These are phyloP conservation scores for Iguana delicatissima DNA, from an alignment of 2,797 vertebrate species.

Conservation along the genomic window DNA sequence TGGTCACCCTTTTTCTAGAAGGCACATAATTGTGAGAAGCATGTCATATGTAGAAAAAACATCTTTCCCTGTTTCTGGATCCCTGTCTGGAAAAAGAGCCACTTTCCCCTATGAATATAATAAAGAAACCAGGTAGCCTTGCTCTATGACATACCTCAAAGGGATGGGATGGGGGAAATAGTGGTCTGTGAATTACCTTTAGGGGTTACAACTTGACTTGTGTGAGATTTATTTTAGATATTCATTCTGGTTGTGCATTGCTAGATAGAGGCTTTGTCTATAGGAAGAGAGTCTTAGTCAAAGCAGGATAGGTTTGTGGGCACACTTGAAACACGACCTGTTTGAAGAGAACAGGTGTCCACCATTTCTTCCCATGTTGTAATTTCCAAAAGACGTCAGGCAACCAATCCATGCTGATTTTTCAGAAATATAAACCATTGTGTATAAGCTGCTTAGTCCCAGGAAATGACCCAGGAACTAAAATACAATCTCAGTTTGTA, in stretches of 20 bases:
- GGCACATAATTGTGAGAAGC: neutral
- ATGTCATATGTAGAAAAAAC: neutral
- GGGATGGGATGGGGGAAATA: neutral
- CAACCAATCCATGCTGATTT: neutral
- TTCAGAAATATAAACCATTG: neutral
- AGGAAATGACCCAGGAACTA: too few species aligned
- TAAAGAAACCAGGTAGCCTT: neutral
- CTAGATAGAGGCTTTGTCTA: neutral
- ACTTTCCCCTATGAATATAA: neutral
- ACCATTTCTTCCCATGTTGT: neutral
- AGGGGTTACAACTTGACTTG: neutral
- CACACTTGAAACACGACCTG: neutral
- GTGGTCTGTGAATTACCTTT: neutral
- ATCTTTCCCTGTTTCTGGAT: neutral
- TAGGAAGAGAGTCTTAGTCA: neutral
- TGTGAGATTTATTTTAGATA: neutral
- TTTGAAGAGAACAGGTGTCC: neutral
- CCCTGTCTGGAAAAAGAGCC: neutral
- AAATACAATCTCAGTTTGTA: neutral
- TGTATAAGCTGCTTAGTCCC: neutral
- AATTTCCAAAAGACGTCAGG: neutral
- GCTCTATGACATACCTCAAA: neutral
- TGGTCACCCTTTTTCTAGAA: too few species aligned
- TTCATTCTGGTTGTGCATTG: neutral
- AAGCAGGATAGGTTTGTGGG: too few species aligned